Evolutionary conservation across 53 echinoderm and acorn worm genomes (phyloP).

Genomic region (Temnopleurus reevesii): DNA sequence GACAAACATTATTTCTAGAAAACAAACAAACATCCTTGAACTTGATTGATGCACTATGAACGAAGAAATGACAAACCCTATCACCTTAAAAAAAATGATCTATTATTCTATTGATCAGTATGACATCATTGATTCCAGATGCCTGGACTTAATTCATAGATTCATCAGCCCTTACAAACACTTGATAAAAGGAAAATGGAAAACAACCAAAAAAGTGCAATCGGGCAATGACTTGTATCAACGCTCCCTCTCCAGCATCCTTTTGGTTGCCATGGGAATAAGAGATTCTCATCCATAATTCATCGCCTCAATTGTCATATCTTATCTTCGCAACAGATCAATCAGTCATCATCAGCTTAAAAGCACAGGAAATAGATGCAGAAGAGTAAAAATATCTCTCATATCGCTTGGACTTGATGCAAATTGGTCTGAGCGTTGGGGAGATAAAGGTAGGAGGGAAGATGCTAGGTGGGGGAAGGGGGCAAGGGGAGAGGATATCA

Average conservation of each 20-base stretch:
- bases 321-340: neutral
- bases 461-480: too few relatives aligned
- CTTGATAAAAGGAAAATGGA: neutral
- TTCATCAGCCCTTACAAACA: neutral
- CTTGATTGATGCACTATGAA: neutral
- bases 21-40: neutral
- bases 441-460: neutral
- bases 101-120: neutral
- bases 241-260: neutral
- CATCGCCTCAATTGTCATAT: constrained; percentile 36
- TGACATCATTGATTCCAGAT: neutral
- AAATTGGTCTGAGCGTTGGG: neutral
- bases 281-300: constrained; percentile 33
- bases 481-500: neutral
- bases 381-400: neutral
- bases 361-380: neutral
- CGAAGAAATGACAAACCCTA: neutral
- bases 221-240: constrained; percentile 26
- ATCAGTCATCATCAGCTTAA: constrained; percentile 20
- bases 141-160: neutral
- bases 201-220: neutral
- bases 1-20: too few relatives aligned
- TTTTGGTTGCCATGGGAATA: constrained; percentile 9
- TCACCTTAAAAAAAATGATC: constrained; percentile 7
- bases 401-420: neutral